phyloP scores from a whole-genome alignment of 2,113 vertebrate genomes.

The Oxyura jamaicensis region DNA sequence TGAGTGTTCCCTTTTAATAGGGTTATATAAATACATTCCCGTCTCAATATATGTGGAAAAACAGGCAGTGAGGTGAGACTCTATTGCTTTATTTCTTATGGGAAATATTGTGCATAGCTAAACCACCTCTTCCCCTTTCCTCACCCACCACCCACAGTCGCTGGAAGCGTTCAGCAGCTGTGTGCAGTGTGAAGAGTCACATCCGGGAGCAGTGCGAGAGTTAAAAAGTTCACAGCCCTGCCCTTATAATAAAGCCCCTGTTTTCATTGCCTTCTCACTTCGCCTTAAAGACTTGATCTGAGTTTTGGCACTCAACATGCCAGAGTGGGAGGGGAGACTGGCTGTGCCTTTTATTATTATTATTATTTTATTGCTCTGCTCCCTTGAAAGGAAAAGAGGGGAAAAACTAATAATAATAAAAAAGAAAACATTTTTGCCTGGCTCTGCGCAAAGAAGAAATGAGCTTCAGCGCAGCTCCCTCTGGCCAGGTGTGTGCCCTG shows the following conservation, averaged over 20 bases:
- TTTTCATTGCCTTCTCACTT: constrained; percentile 53
- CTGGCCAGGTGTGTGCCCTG: accelerated
- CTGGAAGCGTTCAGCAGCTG: constrained; percentile 57
- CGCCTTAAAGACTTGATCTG: background rate
- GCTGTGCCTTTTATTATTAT: background rate
- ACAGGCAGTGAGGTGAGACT: constrained; percentile 74
- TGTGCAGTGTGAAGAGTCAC: constrained; percentile 16
- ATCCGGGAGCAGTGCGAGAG: background rate
- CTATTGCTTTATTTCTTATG: constrained; percentile 67
- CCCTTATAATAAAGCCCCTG: constrained; percentile 44
- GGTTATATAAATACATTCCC: constrained; percentile 74
- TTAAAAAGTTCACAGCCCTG: constrained; percentile 56
- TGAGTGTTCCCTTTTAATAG: constrained; percentile 63
- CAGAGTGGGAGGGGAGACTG: background rate
- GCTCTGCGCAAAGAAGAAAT: background rate
- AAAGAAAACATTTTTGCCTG: background rate
- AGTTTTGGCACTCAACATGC: constrained; percentile 45
- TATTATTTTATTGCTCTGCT: constrained; percentile 29
- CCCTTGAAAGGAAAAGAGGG: background rate
- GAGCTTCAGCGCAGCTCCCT: background rate
- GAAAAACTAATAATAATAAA: background rate
- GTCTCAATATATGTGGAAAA: constrained; percentile 70
- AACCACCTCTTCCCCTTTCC: constrained; percentile 55
- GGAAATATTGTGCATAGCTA: constrained; percentile 68
- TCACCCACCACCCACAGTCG: constrained; percentile 64